Evolutionary conservation across 1,140 invertebrate species (phyloP).

Genomic region (Glossosoma conforme): DNA sequence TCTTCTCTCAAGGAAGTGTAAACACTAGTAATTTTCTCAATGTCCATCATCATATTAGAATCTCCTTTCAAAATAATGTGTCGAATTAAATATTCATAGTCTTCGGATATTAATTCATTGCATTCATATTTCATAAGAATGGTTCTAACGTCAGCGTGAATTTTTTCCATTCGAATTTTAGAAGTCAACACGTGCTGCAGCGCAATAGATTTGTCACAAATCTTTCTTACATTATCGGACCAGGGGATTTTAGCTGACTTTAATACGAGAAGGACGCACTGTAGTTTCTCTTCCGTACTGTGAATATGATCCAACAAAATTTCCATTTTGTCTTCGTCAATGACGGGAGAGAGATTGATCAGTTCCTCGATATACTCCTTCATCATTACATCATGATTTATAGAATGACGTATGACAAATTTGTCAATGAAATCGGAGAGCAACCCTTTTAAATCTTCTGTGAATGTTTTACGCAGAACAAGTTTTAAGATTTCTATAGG

Average conservation of each 20-base stretch:
- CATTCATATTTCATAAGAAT: constrained; percentile 30
- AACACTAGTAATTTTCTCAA: constrained; percentile 25
- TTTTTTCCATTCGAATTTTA: constrained; percentile 18
- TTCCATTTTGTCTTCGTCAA: constrained; percentile 28
- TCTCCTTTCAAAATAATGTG: constrained; percentile 20
- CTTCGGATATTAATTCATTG: constrained; percentile 19
- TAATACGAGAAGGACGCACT: constrained; percentile 21
- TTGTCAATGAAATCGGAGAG: constrained; percentile 19
- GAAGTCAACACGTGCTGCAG: constrained; percentile 7
- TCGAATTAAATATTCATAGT: constrained; percentile 23
- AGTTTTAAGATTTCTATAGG: constrained; percentile 21
- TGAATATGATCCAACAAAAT: constrained; percentile 26
- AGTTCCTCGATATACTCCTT: constrained; percentile 29
- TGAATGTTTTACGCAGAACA: constrained; percentile 26
- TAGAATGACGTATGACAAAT: constrained; percentile 17
- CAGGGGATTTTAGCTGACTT: constrained; percentile 25
- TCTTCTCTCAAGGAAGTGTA: constrained; percentile 21
- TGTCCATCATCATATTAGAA: constrained; percentile 25
- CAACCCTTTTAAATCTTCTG: constrained; percentile 24
- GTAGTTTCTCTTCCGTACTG: constrained; percentile 19
- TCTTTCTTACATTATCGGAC: constrained; percentile 17
- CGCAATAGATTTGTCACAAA: constrained; percentile 9
- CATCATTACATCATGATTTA: constrained; percentile 25
- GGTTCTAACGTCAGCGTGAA: constrained; percentile 19
- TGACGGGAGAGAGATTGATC: constrained; percentile 13